Evolutionary conservation across 2,113 vertebrate genomes (phyloP).

Genomic region (Ardeotis arabs): DNA sequence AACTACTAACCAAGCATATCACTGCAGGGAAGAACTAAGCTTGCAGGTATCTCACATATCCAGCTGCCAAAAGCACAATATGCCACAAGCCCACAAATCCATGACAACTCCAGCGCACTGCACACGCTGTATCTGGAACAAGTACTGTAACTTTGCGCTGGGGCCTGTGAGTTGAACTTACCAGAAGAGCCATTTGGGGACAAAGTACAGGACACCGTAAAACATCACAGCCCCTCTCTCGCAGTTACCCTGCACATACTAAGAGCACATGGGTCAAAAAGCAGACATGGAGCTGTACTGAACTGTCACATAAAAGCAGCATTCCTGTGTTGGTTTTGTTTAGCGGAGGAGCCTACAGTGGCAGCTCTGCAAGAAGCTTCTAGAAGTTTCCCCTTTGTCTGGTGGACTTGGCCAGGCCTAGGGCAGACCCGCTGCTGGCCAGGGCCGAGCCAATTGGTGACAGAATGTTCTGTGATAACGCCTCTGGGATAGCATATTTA

Average conservation of each 20-base stretch:
- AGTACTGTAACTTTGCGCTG: rapidly evolving
- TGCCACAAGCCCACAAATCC: neutral
- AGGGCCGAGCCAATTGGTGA: no score
- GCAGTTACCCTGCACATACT: rapidly evolving
- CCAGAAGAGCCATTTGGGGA: neutral
- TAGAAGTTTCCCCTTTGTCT: no score
- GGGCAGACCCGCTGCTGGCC: no score
- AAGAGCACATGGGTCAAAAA: neutral
- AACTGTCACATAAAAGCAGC: neutral
- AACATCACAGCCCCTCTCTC: neutral
- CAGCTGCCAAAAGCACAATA: neutral
- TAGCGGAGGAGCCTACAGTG: no score
- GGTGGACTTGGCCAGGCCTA: no score
- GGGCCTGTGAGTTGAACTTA: rapidly evolving
- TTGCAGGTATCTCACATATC: neutral
- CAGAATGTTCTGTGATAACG: no score
- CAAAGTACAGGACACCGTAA: neutral
- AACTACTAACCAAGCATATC: neutral
- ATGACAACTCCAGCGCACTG: rapidly evolving
- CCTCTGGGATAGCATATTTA: no score
- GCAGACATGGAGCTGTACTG: neutral
- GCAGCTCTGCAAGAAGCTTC: no score
- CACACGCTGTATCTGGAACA: rapidly evolving
- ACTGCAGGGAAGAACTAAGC: neutral
- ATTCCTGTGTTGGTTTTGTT: no score